These are phyloP conservation scores for Lordiphosa fenestrarum DNA, from an alignment of 2,888 invertebrate species.

Conservation along the genomic window DNA sequence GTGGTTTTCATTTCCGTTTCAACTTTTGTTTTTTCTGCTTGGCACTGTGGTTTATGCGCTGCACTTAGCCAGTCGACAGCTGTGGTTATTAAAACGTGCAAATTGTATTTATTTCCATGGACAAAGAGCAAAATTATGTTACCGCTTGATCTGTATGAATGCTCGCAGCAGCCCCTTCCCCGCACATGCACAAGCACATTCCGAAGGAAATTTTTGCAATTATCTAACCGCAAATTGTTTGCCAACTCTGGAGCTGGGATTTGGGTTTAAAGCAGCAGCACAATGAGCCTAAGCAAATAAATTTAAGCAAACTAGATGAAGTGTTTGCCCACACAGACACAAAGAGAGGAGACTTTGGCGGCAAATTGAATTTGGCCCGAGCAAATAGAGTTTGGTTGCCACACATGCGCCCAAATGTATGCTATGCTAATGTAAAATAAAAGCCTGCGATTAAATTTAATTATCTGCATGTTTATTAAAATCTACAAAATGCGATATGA, in stretches of 20 bases:
- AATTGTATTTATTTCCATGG: constrained; percentile 46
- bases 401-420: constrained; percentile 22
- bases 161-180: constrained; percentile 1
- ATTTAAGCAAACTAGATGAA: constrained; percentile 42
- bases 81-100: constrained; percentile 47
- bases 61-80: constrained; percentile 42
- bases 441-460: constrained; percentile 69
- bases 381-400: constrained; percentile 48
- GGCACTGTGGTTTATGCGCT: constrained; percentile 31
- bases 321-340: constrained; percentile 43
- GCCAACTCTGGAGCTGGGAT: constrained; percentile 28
- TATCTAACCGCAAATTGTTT: constrained; percentile 46
- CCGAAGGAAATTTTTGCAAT: constrained; percentile 24
- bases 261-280: constrained; percentile 13
- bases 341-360: constrained; percentile 39
- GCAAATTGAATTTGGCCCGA: constrained; percentile 64
- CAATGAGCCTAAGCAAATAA: constrained; percentile 41
- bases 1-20: constrained; percentile 48
- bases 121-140: constrained; percentile 26
- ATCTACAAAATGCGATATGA: constrained; percentile 59
- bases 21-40: constrained; percentile 25
- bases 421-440: constrained; percentile 63
- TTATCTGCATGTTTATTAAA: constrained; percentile 72
- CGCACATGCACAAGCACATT: constrained; percentile 2
- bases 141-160: constrained; percentile 1